These are phyloP conservation scores for Mythimna ferrago DNA, from an alignment of 2,888 invertebrate genomes.

Conservation along the genomic window DNA sequence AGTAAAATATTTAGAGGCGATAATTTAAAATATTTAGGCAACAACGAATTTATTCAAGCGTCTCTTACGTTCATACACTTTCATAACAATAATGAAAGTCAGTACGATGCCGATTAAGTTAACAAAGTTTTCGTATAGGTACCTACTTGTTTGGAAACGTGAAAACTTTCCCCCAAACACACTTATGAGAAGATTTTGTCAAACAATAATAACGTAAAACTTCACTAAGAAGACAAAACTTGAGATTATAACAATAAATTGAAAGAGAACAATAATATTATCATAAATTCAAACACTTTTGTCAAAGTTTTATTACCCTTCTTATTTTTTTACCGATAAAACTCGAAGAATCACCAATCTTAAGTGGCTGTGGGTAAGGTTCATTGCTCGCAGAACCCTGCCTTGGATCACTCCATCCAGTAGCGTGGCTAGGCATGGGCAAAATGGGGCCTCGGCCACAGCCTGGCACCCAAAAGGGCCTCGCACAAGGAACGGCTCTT, in stretches of 20 bases:
- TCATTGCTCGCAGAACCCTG: no score
- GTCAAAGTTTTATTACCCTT: not conserved
- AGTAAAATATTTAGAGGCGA: no score
- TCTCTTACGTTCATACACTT: not conserved
- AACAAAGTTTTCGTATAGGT: slow-evolving; percentile 15
- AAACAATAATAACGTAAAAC: slow-evolving; percentile 9
- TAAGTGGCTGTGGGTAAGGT: no score
- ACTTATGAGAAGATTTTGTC: slow-evolving; percentile 11
- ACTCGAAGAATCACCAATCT: no score
- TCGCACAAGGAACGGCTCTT: no score
- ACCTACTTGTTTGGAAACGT: not conserved
- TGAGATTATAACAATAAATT: not conserved
- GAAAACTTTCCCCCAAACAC: slow-evolving; percentile 13
- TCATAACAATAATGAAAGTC: not conserved
- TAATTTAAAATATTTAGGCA: no score
- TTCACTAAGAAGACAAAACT: not conserved
- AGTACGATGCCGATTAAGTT: not conserved
- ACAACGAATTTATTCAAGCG: not conserved
- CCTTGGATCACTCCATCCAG: no score
- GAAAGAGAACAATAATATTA: not conserved
- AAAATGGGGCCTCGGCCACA: no score
- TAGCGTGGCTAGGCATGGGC: no score
- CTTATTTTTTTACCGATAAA: no score
- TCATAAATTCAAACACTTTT: not conserved
- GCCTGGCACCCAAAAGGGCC: no score